Percentiles rank a stretch among this genome's conserved stretches.
These are phyloP conservation scores for Microtus oregoni DNA, from an alignment of 2,113 vertebrate species.

Conservation along the genomic window DNA sequence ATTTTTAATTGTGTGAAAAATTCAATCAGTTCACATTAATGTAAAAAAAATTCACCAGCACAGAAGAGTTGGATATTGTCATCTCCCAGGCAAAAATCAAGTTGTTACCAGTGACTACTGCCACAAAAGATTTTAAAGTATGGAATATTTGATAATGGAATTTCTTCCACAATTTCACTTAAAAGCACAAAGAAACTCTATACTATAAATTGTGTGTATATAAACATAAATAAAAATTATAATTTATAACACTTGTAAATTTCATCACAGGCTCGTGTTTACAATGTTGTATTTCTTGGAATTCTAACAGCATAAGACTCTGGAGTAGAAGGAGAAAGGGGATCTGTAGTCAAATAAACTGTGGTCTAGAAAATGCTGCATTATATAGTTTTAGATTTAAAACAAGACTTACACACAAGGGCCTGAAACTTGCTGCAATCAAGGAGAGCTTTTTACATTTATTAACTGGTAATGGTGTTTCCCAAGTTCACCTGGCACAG, in stretches of 20 bases:
- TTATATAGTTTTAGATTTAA: not conserved
- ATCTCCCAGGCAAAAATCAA: slow-evolving; percentile 14
- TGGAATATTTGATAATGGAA: slow-evolving; percentile 55
- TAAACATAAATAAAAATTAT: slow-evolving; percentile 6
- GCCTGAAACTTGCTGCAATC: slow-evolving; percentile 42
- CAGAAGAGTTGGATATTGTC: slow-evolving; percentile 40
- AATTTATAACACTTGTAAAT: not conserved
- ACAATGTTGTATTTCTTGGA: slow-evolving; percentile 38
- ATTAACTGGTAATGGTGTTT: not conserved
- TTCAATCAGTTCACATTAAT: slow-evolving; percentile 45
- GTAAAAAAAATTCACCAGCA: not conserved
- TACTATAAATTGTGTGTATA: not conserved
- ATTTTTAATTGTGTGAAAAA: slow-evolving; percentile 48
- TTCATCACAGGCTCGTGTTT: slow-evolving; percentile 38
- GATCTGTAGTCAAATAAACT: not conserved
- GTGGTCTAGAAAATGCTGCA: not conserved
- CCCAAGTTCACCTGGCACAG: slow-evolving; percentile 37
- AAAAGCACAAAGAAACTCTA: slow-evolving; percentile 47
- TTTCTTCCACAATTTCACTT: slow-evolving; percentile 48
- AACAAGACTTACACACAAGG: slow-evolving; percentile 17
- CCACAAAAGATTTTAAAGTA: slow-evolving; percentile 37
- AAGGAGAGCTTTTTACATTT: slow-evolving; percentile 49
- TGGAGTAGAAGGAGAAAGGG: slow-evolving; percentile 1
- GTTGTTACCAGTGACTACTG: slow-evolving; percentile 5
- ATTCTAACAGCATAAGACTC: slow-evolving; percentile 15